phyloP scores from a whole-genome alignment of 2,888 invertebrate genomes.

The Dorcus hopei region DNA sequence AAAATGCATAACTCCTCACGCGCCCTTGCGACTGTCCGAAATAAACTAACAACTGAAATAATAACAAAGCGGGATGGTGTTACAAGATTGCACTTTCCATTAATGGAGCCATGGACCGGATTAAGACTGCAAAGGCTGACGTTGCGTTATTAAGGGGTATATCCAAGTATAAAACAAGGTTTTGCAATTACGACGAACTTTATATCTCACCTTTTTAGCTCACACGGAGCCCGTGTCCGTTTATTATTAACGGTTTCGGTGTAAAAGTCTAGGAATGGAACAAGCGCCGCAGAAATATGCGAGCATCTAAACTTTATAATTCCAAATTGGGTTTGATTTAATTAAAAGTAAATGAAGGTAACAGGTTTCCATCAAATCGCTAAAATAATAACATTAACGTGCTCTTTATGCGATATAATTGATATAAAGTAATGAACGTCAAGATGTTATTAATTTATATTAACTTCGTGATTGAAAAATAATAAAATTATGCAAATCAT shows the following conservation, averaged over 20 bases:
- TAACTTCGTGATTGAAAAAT: too few relatives aligned
- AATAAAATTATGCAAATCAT: too few relatives aligned
- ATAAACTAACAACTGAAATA: too few relatives aligned
- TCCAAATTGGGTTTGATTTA: conserved; percentile 11
- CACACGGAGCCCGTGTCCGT: conserved; percentile 15
- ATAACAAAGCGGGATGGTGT: too few relatives aligned
- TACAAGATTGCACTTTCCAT: too few relatives aligned
- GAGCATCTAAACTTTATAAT: conserved; percentile 6
- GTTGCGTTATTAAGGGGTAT: neutral
- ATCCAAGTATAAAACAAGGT: conserved; percentile 19
- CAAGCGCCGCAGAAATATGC: neutral
- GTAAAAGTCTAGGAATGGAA: neutral
- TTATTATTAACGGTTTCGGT: conserved; percentile 6
- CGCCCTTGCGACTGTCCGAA: too few relatives aligned
- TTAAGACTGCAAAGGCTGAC: neutral
- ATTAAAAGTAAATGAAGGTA: neutral
- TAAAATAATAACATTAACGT: too few relatives aligned
- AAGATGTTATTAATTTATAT: too few relatives aligned
- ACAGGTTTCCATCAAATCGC: too few relatives aligned
- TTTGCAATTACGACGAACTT: conserved; percentile 23
- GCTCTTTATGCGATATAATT: too few relatives aligned
- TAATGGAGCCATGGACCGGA: neutral
- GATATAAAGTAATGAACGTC: too few relatives aligned
- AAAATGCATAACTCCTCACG: too few relatives aligned
- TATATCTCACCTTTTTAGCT: conserved; percentile 22